Evolutionary conservation across 1,140 invertebrate genomes (phyloP), one percentile per base, ranked within the genome.

Genomic region (Lucilia cuprina): DNA sequence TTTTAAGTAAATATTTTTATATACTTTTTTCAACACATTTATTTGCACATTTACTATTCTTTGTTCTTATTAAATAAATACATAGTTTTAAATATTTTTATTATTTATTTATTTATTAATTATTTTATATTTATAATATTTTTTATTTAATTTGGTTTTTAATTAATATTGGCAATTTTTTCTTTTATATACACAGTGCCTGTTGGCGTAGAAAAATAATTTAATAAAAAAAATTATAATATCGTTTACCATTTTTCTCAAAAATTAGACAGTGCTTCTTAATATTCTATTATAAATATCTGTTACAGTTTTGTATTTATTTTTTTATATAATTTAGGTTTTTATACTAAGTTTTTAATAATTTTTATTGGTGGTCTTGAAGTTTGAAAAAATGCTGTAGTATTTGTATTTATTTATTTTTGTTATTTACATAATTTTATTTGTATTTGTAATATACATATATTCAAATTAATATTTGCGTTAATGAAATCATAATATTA

Each of bases 141-240:
- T n/a, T 30, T 34, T 74, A 13, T 34, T 80, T 21, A 80, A 30
- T 80, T 60, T 60, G 8, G n/a, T 70, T 50, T 80, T 80, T 80
- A 80, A 80, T 80, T 80, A 80, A 80, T 80, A 50, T 80, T 80
- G 77, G 77, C 77, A 80, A 80, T 49, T 21, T 80, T 80, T 80
- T 49, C 77, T 17, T 50, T 50, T 47, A 49, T 80, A 80, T 80
- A 50, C 77, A 80, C 77, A 80, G n/a, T 80, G 77, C 41, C 77
- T 13, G 13, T 80, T 80, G 41, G n/a, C 47, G 35, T n/a, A 70
- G 65, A 70, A 70, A 21, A 21, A 70, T 21, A 70, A 70, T 21
- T n/a, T 14, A 60, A 60, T 41, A 41, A 41, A 41, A 41, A 41
- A 41, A 41, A 41, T 41, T 41, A 41, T 41, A 41, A 41, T 41